These are phyloP conservation scores for Ictidomys tridecemlineatus DNA, from an alignment of 2,113 vertebrate genomes.

Conservation along the genomic window DNA sequence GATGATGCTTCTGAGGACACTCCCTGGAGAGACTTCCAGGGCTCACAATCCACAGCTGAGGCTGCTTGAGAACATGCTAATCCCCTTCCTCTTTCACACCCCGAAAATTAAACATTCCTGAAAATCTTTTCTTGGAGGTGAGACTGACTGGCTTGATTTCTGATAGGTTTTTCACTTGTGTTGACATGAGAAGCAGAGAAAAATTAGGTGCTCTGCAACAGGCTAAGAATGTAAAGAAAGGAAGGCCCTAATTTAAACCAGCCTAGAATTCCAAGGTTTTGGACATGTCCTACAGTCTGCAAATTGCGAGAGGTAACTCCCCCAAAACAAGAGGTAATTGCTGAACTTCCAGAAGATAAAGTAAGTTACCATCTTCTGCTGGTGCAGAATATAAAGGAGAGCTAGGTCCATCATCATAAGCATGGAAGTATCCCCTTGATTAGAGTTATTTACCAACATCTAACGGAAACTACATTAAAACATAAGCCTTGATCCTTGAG, in stretches of 20 bases:
- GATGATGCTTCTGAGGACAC: conserved; percentile 53
- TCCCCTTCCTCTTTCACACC: conserved; percentile 68
- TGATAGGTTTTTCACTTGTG: conserved; percentile 68
- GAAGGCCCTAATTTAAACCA: conserved; percentile 60
- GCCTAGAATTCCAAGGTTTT: conserved; percentile 58
- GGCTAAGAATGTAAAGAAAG: conserved; percentile 63
- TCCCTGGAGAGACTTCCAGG: conserved; percentile 50
- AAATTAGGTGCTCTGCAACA: conserved; percentile 70
- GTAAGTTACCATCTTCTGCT: conserved; percentile 37
- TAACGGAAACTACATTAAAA: conserved; percentile 57
- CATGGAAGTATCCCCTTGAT: conserved; percentile 1
- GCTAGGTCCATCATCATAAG: not conserved
- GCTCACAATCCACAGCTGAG: conserved; percentile 32
- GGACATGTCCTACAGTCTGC: conserved; percentile 20
- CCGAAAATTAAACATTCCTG: conserved; percentile 74
- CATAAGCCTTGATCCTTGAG: not conserved
- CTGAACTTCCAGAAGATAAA: conserved; percentile 71
- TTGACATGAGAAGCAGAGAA: conserved; percentile 62
- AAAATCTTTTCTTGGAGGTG: conserved; percentile 43
- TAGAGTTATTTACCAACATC: conserved; percentile 56
- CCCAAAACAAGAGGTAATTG: conserved; percentile 43
- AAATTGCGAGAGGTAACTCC: conserved; percentile 36
- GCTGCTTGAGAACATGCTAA: conserved; percentile 46
- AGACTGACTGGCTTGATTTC: conserved; percentile 65
- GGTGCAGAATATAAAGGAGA: not conserved